Conservation (phyloP, 2,888 invertebrate species). For the Notodromas monacha region DNA sequence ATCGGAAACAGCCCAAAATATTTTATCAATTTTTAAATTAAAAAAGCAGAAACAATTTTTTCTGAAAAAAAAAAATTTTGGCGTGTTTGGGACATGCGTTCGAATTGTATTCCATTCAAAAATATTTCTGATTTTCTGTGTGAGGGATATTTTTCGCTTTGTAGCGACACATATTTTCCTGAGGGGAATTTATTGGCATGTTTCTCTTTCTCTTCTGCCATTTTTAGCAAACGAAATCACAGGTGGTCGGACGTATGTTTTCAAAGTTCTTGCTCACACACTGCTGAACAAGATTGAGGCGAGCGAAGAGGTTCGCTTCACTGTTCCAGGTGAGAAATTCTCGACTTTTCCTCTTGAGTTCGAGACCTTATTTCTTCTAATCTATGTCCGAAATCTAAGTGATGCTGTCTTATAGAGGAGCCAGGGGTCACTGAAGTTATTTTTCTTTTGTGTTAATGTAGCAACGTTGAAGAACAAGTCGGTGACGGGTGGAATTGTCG, state of each 20-base stretch:
- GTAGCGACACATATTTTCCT: too few species aligned
- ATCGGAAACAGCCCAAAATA: too few species aligned
- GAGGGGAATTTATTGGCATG: slow-evolving; percentile 40
- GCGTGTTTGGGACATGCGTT: too few species aligned
- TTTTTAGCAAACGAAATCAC: slow-evolving; percentile 19
- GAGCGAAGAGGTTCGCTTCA: slow-evolving; percentile 56
- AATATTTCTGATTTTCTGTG: too few species aligned
- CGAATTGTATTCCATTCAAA: too few species aligned
- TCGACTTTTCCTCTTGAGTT: too few species aligned
- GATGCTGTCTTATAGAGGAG: background rate
- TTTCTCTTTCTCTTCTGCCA: slow-evolving; percentile 45
- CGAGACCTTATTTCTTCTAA: slow-evolving; percentile 2
- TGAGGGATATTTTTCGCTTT: too few species aligned
- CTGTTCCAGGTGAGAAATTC: slow-evolving; percentile 31
- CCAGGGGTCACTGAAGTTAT: background rate
- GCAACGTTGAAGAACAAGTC: slow-evolving; percentile 17
- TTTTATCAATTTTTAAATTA: too few species aligned
- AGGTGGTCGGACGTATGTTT: slow-evolving; percentile 63
- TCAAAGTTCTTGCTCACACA: slow-evolving; percentile 60
- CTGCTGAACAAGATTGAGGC: slow-evolving; percentile 50
- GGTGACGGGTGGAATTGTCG: slow-evolving; percentile 79
- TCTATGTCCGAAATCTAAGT: slow-evolving; percentile 6
- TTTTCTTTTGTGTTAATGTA: background rate
- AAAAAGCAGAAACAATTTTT: too few species aligned
- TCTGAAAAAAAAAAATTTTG: too few species aligned